These are phyloP conservation scores for Andrena marginata DNA, from an alignment of 2,888 invertebrate genomes.

Conservation along the genomic window DNA sequence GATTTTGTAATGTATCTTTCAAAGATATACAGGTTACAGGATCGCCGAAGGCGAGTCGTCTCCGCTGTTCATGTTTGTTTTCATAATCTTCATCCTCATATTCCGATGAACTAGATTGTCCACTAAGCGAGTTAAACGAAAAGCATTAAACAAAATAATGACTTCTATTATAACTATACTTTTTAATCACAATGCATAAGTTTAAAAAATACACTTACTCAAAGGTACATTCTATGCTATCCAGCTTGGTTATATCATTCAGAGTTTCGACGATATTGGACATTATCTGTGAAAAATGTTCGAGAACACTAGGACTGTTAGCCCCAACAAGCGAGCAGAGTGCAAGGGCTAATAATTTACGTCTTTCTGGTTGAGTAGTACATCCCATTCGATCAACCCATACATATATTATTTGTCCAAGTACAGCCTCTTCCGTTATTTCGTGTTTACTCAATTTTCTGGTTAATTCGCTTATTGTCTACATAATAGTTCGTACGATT, in stretches of 20 bases:
- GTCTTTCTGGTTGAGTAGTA: slow-evolving; percentile 92
- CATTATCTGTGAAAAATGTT: slow-evolving; percentile 91
- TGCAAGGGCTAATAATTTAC: slow-evolving; percentile 93
- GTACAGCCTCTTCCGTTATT: slow-evolving; percentile 88
- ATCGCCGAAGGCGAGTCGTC: slow-evolving; percentile 90
- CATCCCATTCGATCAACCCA: slow-evolving; percentile 93
- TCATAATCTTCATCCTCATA: slow-evolving; percentile 87
- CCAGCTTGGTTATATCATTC: slow-evolving; percentile 92
- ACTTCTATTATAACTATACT: neutral
- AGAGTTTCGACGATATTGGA: slow-evolving; percentile 91
- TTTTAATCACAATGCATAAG: neutral
- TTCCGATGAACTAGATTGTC: slow-evolving; percentile 83
- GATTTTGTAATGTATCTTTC: slow-evolving; percentile 89
- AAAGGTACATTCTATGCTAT: slow-evolving; percentile 87
- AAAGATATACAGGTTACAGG: slow-evolving; percentile 93
- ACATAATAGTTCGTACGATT: slow-evolving; percentile 21
- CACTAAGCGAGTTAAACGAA: slow-evolving; percentile 82
- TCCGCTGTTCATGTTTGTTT: slow-evolving; percentile 91
- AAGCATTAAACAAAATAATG: slow-evolving; percentile 74
- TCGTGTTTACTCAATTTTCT: slow-evolving; percentile 81
- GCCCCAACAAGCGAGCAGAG: slow-evolving; percentile 89
- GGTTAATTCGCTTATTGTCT: slow-evolving; percentile 77
- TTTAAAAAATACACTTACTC: slow-evolving; percentile 79
- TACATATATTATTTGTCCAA: slow-evolving; percentile 90
- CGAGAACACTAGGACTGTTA: slow-evolving; percentile 89